A percentile compares a stretch with the other conserved stretches of the same genome.
Conservation (phyloP, 37 sponge, comb jelly and placozoan species). For the Oscarella lobularis region DNA sequence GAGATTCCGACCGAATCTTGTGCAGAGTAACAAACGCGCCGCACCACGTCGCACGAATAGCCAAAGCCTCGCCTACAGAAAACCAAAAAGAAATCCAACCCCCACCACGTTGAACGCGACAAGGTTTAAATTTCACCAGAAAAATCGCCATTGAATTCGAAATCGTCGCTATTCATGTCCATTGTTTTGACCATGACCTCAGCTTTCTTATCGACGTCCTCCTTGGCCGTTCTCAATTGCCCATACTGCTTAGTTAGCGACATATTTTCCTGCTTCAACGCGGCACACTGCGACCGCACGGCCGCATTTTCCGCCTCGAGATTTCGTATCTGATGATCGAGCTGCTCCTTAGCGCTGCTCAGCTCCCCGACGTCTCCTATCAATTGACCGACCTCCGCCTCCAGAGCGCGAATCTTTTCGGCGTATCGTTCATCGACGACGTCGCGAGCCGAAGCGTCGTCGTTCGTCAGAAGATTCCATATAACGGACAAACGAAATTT, state of each 20-base stretch:
- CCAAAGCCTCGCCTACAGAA: no score
- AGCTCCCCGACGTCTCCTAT: background rate
- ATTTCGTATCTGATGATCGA: background rate
- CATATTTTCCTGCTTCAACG: background rate
- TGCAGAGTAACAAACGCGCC: background rate
- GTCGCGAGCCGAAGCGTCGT: background rate
- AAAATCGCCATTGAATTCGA: no score
- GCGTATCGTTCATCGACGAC: background rate
- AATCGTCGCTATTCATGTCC: no score
- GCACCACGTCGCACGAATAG: background rate
- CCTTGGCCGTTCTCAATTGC: background rate
- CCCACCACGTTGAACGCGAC: no score
- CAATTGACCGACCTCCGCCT: background rate
- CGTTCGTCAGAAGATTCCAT: background rate
- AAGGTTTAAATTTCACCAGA: no score
- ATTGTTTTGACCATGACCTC: no score
- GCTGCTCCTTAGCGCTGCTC: background rate
- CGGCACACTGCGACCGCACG: background rate
- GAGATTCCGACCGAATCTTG: background rate
- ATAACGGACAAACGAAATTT: background rate
- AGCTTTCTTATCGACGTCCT: background rate
- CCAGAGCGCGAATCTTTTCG: background rate
- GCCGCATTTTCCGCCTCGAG: background rate
- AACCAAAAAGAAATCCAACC: no score
- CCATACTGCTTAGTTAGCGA: background rate